Evolutionary conservation across 1,140 invertebrate genomes (phyloP), one percentile per base, ranked within the genome.

Genomic region (Matsumurasca onukii): DNA sequence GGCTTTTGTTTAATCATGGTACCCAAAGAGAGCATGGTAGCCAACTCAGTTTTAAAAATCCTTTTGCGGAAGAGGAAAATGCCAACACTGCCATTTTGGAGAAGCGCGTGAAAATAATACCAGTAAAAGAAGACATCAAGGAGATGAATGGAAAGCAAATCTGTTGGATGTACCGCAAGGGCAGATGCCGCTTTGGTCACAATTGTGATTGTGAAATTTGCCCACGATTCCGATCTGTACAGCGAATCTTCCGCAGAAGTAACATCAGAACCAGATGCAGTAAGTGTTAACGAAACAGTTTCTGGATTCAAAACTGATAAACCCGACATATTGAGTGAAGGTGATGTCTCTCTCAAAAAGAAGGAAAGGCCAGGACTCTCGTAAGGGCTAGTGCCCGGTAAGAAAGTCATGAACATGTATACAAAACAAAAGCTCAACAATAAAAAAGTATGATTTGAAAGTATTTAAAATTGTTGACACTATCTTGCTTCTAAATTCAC

Each of bases 91-190:
- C 91, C 1, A 89, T 94, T 62, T 80, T 97, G 13, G 93, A 97
- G 76, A 95, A 94, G 75, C 95, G 97, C 79, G 95, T 97, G 0
- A 95, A 96, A 85, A 94, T 97, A 92, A 91, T 89, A 76, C 84
- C 83, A 73, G 79, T 87, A 80, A 81, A 88, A 81, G 85, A 89
- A 63, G 86, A 89, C 75, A 84, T 85, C 0, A 85, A 88, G 75
- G 86, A 88, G 78, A 93, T 94, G 63, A 91, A 95, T 78, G 93
- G 92, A 0, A 91, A 89, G 74, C 93, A 94, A 79, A 91, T 97
- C 39, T 98, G 95, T 77, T 97, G 92, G 90, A 97, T 95, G 81
- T 95, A 94, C 78, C 84, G 91, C 25, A 95, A 94, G 80, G 94
- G 95, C 3, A 84, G 89, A 22, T 98, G 95, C 77, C 84, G 91